These are phyloP conservation scores for Blastobasis lacticolella DNA, from an alignment of 2,888 invertebrate genomes.

Conservation along the genomic window DNA sequence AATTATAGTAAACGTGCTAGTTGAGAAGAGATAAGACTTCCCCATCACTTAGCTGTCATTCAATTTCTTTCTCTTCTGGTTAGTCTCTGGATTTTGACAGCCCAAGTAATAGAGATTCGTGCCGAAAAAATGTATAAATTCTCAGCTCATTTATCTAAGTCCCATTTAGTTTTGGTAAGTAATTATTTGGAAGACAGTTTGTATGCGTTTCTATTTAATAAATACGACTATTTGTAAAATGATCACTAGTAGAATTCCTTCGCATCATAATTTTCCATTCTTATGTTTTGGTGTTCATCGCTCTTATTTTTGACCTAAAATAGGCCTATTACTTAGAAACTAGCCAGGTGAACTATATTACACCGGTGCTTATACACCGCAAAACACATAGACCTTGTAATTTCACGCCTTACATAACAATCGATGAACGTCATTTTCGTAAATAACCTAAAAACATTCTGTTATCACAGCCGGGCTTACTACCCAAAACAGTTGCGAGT, in stretches of 20 bases:
- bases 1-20: too few relatives aligned
- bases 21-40: too few relatives aligned
- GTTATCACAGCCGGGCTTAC: too few relatives aligned
- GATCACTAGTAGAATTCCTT: too few relatives aligned
- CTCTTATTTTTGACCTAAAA: slow-evolving; percentile 9
- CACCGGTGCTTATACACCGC: too few relatives aligned
- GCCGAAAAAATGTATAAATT: slow-evolving; percentile 67
- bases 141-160: slow-evolving; percentile 54
- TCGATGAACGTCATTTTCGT: slow-evolving; percentile 48
- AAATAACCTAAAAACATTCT: slow-evolving; percentile 47
- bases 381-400: slow-evolving; percentile 25
- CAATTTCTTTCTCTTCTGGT: slow-evolving; percentile 5
- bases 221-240: too few relatives aligned
- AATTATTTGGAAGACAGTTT: slow-evolving; percentile 4
- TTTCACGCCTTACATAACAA: slow-evolving; percentile 66
- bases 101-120: slow-evolving; percentile 48
- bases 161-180: slow-evolving; percentile 60
- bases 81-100: slow-evolving; percentile 58
- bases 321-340: background rate
- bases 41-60: background rate
- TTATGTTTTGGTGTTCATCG: slow-evolving; percentile 25
- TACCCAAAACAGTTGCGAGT: too few relatives aligned
- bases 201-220: too few relatives aligned
- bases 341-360: too few relatives aligned
- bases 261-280: background rate